phyloP scores from a whole-genome alignment of 2,113 vertebrate genomes.

The Motacilla tschutschensis region DNA sequence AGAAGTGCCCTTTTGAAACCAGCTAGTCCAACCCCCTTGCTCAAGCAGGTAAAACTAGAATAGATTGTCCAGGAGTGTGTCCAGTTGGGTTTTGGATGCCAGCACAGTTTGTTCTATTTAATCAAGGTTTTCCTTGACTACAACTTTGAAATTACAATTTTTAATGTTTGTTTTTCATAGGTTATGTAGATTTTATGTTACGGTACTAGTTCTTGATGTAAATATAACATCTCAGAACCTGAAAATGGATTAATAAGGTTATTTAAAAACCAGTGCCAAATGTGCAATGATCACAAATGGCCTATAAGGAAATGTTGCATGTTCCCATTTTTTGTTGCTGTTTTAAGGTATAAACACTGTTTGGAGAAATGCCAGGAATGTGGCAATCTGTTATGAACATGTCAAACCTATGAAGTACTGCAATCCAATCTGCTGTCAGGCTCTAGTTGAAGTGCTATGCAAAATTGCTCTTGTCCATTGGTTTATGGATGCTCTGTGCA shows the following conservation, averaged over 20 bases:
- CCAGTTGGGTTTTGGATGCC: background rate
- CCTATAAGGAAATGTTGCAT: background rate
- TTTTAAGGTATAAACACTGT: constrained; percentile 22
- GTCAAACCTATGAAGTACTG: constrained; percentile 13
- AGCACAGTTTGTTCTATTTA: background rate
- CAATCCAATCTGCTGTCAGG: constrained; percentile 10
- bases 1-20: background rate
- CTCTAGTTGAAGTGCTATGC: background rate
- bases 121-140: background rate
- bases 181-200: background rate
- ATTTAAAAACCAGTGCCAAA: constrained; percentile 10
- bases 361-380: constrained; percentile 39
- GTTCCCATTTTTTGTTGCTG: constrained; percentile 15
- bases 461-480: constrained; percentile 21
- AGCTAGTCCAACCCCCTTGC: background rate
- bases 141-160: background rate
- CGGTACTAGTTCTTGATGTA: background rate
- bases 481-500: background rate
- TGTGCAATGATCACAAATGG: background rate
- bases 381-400: constrained; percentile 16
- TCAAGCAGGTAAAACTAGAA: background rate
- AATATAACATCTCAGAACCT: background rate
- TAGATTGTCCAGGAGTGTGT: background rate
- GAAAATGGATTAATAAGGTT: background rate
- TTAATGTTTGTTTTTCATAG: background rate